Conservation (phyloP, 2,888 invertebrate genomes). For the Acleris cristana region DNA sequence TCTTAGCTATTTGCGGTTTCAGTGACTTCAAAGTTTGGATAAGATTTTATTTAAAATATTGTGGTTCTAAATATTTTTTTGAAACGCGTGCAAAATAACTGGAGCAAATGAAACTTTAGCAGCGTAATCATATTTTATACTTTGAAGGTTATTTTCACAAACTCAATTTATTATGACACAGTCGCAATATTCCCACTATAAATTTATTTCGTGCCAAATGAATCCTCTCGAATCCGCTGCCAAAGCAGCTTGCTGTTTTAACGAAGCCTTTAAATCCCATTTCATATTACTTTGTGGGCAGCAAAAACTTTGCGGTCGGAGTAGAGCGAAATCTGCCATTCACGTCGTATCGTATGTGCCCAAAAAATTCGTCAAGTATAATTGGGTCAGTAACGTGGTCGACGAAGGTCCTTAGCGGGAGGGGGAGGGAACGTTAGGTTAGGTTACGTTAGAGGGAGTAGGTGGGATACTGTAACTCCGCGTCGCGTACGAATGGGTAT, state of each 20-base stretch:
- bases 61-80: too few relatives aligned
- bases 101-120: background rate
- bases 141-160: background rate
- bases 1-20: too few relatives aligned
- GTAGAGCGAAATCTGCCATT: slow-evolving; percentile 33
- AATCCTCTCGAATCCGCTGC: slow-evolving; percentile 24
- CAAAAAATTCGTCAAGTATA: slow-evolving; percentile 57
- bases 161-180: background rate
- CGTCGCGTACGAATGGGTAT: slow-evolving; percentile 71
- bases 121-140: background rate
- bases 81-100: too few relatives aligned
- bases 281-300: slow-evolving; percentile 30
- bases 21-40: too few relatives aligned
- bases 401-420: slow-evolving; percentile 58
- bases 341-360: slow-evolving; percentile 30
- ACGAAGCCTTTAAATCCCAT: slow-evolving; percentile 28
- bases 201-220: slow-evolving; percentile 15
- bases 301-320: slow-evolving; percentile 31
- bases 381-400: slow-evolving; percentile 76
- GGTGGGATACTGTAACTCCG: slow-evolving; percentile 55
- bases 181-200: slow-evolving; percentile 3
- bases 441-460: too few relatives aligned
- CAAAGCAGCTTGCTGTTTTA: slow-evolving; percentile 28
- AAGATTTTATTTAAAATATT: too few relatives aligned
- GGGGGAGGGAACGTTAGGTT: slow-evolving; percentile 45